phyloP scores from a whole-genome alignment of 2,113 vertebrate species.

The Salvator merianae region DNA sequence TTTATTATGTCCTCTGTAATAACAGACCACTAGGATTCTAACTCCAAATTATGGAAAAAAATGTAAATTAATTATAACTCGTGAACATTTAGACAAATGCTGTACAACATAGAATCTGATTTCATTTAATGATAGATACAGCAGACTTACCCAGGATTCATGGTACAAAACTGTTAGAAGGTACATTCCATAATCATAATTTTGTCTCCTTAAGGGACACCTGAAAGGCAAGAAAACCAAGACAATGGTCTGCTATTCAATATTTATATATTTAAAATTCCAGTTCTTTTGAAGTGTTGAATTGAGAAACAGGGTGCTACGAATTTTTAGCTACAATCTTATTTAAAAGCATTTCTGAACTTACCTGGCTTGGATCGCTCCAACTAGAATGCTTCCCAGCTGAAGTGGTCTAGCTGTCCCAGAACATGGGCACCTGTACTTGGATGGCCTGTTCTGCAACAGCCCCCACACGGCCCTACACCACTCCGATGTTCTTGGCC shows the following conservation, averaged over 20 bases:
- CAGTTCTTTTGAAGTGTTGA: too few relatives aligned
- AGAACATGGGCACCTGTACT: too few relatives aligned
- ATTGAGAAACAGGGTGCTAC: not conserved
- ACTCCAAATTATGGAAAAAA: not conserved
- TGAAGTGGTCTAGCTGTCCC: too few relatives aligned
- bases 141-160: constrained; percentile 88
- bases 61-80: not conserved
- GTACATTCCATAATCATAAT: constrained; percentile 90
- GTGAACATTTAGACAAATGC: not conserved
- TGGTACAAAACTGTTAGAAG: constrained; percentile 96
- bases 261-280: too few relatives aligned
- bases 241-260: not conserved
- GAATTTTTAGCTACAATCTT: not conserved
- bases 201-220: constrained; percentile 91
- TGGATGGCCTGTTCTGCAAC: too few relatives aligned
- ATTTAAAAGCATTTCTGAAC: not conserved
- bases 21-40: not conserved
- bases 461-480: too few relatives aligned
- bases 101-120: not conserved
- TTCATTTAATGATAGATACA: not conserved
- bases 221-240: constrained; percentile 67
- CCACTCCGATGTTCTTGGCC: too few relatives aligned
- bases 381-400: too few relatives aligned
- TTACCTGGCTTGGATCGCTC: too few relatives aligned
- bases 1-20: not conserved